Evolutionary conservation across 2,888 invertebrate genomes (phyloP).

Genomic region (Lasioglossum marginatum): DNA sequence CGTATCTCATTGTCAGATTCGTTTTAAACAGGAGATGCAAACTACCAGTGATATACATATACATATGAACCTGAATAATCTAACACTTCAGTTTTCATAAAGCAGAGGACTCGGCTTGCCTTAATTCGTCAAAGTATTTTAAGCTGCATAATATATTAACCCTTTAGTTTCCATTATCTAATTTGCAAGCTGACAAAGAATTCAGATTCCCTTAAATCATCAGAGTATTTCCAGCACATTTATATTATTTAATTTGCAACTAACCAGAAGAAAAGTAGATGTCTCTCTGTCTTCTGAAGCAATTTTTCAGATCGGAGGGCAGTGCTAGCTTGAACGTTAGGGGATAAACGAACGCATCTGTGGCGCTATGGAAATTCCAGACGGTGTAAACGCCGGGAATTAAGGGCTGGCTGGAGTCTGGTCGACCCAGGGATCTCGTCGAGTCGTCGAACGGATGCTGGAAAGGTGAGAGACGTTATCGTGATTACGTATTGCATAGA

Average conservation of each 20-base stretch:
- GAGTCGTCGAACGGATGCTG: constrained; percentile 16
- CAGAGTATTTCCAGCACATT: neutral
- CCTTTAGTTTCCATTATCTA: neutral
- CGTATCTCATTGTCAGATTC: neutral
- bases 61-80: neutral
- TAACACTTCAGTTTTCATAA: neutral
- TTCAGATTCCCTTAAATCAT: fast-evolving
- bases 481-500: constrained; percentile 19
- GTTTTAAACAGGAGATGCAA: neutral
- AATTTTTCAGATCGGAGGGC: neutral
- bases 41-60: neutral
- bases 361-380: neutral
- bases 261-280: neutral
- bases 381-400: neutral
- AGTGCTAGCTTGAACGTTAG: neutral
- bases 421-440: neutral
- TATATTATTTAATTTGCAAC: neutral
- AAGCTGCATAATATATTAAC: neutral
- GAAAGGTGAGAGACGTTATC: constrained; percentile 39
- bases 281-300: neutral
- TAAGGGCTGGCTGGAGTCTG: neutral
- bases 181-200: neutral
- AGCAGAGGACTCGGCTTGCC: neutral
- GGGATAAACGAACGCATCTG: neutral
- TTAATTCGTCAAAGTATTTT: neutral